Percentiles rank a stretch among this genome's conserved stretches.
These are phyloP conservation scores for Sycobia sp. DNA, from an alignment of 1,140 invertebrate species.

Conservation along the genomic window DNA sequence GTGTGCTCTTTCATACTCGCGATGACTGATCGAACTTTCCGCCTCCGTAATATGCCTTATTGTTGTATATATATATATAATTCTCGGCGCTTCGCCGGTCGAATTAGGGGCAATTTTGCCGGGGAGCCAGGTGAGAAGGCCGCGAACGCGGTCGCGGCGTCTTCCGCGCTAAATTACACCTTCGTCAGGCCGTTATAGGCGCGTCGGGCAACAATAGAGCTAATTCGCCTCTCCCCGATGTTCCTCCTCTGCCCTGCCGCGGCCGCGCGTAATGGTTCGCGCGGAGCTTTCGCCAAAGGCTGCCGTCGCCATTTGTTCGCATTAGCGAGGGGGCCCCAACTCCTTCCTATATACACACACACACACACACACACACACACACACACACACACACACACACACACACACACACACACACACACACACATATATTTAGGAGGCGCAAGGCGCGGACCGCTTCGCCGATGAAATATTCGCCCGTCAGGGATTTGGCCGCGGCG, in stretches of 20 bases:
- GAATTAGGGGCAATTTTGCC: constrained; percentile 20
- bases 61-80: too few relatives aligned
- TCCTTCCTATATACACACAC: too few relatives aligned
- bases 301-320: constrained; percentile 50
- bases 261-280: constrained; percentile 1
- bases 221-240: constrained; percentile 14
- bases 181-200: constrained; percentile 46
- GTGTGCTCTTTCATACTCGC: too few relatives aligned
- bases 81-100: not conserved
- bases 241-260: not conserved
- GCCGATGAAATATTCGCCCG: constrained; percentile 28
- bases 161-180: constrained; percentile 45
- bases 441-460: too few relatives aligned
- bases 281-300: too few relatives aligned
- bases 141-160: too few relatives aligned
- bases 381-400: too few relatives aligned
- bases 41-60: not conserved
- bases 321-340: constrained; percentile 38
- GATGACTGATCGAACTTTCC: too few relatives aligned
- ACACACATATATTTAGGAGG: too few relatives aligned
- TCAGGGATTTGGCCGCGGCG: too few relatives aligned
- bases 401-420: too few relatives aligned
- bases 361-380: too few relatives aligned
- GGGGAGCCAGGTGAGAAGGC: not conserved
- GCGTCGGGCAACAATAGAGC: constrained; percentile 31